A percentile compares a stretch with the other conserved stretches of the same genome.
Evolutionary conservation across 2,797 vertebrate species (phyloP).

Genomic region (Acropternis orthonyx): DNA sequence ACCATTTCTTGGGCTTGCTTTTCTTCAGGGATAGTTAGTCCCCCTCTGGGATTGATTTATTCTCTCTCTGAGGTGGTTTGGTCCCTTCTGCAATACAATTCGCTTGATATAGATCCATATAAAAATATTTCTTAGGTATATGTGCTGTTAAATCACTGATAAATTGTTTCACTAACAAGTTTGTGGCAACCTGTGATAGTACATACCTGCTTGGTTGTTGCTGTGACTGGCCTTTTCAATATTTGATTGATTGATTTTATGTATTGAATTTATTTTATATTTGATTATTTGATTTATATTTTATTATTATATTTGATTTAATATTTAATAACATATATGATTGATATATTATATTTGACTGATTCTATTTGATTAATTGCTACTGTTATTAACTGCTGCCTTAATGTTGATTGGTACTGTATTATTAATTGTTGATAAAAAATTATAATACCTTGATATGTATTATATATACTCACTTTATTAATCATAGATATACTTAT

Average conservation of each 20-base stretch:
- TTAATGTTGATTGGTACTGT: background rate
- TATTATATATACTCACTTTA: background rate
- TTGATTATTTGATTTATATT: too few species aligned
- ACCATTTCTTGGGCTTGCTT: background rate
- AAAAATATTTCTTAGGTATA: background rate
- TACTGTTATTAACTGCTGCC: background rate
- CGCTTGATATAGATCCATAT: background rate
- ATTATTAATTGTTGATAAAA: background rate
- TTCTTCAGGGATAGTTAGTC: background rate
- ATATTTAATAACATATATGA: too few species aligned
- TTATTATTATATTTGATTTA: too few species aligned
- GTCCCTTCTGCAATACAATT: background rate
- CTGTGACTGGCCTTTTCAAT: background rate
- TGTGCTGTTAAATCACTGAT: background rate
- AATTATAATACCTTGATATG: background rate
- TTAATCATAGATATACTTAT: background rate
- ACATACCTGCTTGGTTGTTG: background rate
- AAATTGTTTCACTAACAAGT: background rate
- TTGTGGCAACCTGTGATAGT: background rate
- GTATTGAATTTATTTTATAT: too few species aligned
- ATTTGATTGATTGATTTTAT: background rate
- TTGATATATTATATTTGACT: too few species aligned
- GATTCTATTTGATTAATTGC: too few species aligned
- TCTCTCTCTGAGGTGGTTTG: background rate
- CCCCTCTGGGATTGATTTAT: background rate